Evolutionary conservation across 2,113 vertebrate species (phyloP), one percentile per base, ranked within the genome.

Genomic region (Tympanuchus pallidicinctus): DNA sequence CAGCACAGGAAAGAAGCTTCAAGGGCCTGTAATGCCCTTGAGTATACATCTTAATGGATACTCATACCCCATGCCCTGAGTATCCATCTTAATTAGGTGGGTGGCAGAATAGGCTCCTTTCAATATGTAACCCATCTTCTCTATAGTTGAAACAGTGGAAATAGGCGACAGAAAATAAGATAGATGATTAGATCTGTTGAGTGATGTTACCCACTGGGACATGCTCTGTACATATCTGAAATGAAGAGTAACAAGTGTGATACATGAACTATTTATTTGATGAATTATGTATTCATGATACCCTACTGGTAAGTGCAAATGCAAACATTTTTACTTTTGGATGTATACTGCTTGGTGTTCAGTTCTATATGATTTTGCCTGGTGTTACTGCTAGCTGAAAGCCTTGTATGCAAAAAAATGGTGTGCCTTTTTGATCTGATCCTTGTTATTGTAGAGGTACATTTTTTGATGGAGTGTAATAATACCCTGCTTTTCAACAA

Each of bases 21-120:
- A 34, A 38, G 4, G 12, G 43, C 10, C 4, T 0, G 7, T 20
- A 65, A 36, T 11, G 36, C 19, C 25, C 38, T 18, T 0, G 0
- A 25, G 22, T 45, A 19, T 28, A 82, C 21, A 43, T 85, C 13
- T 38, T 8, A 11, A 10, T 2, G 52, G 52, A 54, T 54, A 54
- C 13, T 54, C 14, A 54, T 54, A 16, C 52, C 52, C 40, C 22
- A 22, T 60, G 38, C 22, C 38, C 15, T 0, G 0, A 25, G 27
- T 40, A 19, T 24, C 87, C 25, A 47, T 82, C 13, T 38, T 9
- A 10, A 11, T 2, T 59, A n/a, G 13, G 22, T 48, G 36, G 13
- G 22, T 48, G 36, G 13, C n/a, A 74, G 40, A 82, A 52, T 6
- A 32, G 67, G 9, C 5, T 64, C 1, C 19, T 54, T 34, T 75